phyloP scores from a whole-genome alignment of 2,797 vertebrate genomes.

The Glyptemys insculpta region DNA sequence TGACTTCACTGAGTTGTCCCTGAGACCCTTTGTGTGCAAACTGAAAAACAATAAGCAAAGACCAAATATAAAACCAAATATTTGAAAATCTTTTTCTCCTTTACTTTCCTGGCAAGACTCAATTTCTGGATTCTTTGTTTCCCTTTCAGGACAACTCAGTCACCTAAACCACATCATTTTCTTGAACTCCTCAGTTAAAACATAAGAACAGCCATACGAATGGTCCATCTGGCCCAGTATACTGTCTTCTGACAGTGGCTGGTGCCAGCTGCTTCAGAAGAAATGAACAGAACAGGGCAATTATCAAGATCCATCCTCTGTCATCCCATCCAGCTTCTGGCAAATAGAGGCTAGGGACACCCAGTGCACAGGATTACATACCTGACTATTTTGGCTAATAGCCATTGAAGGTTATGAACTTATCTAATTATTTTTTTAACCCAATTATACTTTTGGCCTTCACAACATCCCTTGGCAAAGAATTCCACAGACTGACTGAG shows the following conservation, averaged over 20 bases:
- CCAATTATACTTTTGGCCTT: background rate
- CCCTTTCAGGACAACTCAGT: background rate
- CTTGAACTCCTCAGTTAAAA: background rate
- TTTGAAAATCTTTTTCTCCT: background rate
- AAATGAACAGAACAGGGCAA: background rate
- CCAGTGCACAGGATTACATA: background rate
- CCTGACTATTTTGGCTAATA: background rate
- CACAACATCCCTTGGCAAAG: background rate
- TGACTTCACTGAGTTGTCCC: background rate
- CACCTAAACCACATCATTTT: rapidly evolving
- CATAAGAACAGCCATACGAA: background rate
- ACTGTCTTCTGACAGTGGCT: background rate
- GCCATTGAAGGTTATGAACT: background rate
- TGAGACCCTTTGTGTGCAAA: background rate
- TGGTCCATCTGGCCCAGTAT: background rate
- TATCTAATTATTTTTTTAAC: background rate
- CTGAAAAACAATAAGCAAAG: background rate
- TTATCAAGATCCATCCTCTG: background rate
- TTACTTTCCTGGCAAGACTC: background rate
- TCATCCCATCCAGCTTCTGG: background rate
- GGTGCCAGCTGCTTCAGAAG: background rate
- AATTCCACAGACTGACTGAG: background rate
- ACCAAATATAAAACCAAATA: background rate
- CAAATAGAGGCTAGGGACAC: background rate
- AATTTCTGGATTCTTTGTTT: background rate